Evolutionary conservation across 1,140 invertebrate genomes (phyloP), one percentile per base, ranked within the genome.

Genomic region (Brachionus rotundiformis): DNA sequence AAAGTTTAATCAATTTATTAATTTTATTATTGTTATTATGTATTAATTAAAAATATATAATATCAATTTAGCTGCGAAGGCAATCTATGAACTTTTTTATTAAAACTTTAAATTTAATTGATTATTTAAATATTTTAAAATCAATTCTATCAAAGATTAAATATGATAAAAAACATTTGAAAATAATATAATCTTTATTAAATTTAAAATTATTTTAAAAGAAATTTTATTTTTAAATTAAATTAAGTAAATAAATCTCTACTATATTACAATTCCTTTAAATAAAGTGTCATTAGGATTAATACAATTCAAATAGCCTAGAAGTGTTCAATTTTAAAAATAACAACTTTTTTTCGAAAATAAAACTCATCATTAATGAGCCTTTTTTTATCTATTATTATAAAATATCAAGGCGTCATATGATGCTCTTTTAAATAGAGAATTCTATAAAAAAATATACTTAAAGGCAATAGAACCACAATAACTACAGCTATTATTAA

Each of bases 381-480:
- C 19, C 4, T 54, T 19, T 54, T 54, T 6, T 39, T 39, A 39
- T 1, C 13, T 1, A 39, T 2, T 39, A 39, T 39, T 2, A 4
- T 10, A 54, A 65, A 33, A 65, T 11, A 65, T 73, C n/a, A 73
- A 31, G 68, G 68, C 16, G 19, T 68, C 5, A 47, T 3, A 11
- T 79, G 76, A 41, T 79, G 76, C 47, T 79, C 76, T 61, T 79
- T 79, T 59, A 79, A 33, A 79, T 79, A 79, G 10, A 54, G 19
- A 19, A 27, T 44, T 25, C 68, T 63, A 61, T 79, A 79, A 31
- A 79, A 39, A 8, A 79, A 39, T 36, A 79, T 63, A 31, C 31
- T 27, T 13, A 79, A 39, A 31, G 76, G 76, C 31, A 59, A 79
- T 13, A 79, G 11, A 33, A 79, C 29, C 23, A 79, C 76, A 79